Conservation (phyloP, 2,888 invertebrate genomes). For the Psylliodes chrysocephalus region DNA sequence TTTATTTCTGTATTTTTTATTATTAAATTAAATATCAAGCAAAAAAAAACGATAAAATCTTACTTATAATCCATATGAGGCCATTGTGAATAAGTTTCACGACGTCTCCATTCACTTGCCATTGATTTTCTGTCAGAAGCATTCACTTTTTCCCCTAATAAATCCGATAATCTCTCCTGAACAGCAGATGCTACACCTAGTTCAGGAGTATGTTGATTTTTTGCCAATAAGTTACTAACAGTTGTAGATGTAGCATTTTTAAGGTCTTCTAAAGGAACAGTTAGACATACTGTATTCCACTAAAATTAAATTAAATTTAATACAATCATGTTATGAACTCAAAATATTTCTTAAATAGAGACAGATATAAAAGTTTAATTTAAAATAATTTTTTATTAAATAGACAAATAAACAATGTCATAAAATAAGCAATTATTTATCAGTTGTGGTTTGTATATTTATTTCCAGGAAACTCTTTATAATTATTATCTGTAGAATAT, state of each 20-base stretch:
- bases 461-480: too few relatives aligned
- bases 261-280: slow-evolving; percentile 81
- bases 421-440: too few relatives aligned
- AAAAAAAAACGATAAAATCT: too few relatives aligned
- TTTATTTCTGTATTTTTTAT: too few relatives aligned
- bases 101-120: slow-evolving; percentile 92
- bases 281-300: slow-evolving; percentile 92
- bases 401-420: too few relatives aligned
- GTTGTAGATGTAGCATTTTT: slow-evolving; percentile 83
- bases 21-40: too few relatives aligned
- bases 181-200: slow-evolving; percentile 90
- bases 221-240: slow-evolving; percentile 83
- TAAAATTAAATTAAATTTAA: slow-evolving; percentile 65
- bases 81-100: slow-evolving; percentile 93
- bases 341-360: too few relatives aligned
- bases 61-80: slow-evolving; percentile 97
- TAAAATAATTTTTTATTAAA: too few relatives aligned
- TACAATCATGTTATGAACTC: too few relatives aligned
- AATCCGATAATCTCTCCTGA: slow-evolving; percentile 84
- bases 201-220: slow-evolving; percentile 86
- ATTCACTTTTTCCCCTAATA: slow-evolving; percentile 68
- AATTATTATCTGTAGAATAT: too few relatives aligned
- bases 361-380: neutral
- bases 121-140: slow-evolving; percentile 73
- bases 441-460: too few relatives aligned